These are phyloP conservation scores for Paracentrotus lividus DNA, from an alignment of 53 echinoderm and acorn worm genomes.

Conservation along the genomic window DNA sequence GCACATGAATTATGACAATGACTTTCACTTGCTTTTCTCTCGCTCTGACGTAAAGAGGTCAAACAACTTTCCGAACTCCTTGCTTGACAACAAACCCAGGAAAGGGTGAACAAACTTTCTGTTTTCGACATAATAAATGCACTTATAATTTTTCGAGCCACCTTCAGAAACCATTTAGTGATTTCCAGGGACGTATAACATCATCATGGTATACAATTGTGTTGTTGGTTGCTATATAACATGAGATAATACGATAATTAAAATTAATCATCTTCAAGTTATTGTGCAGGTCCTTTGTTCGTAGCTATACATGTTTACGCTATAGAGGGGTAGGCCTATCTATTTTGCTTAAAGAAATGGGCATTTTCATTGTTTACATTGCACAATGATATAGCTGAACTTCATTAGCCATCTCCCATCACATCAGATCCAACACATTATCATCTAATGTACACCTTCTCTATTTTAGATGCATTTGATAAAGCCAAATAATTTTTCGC, in stretches of 20 bases:
- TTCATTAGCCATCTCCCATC: too few relatives aligned
- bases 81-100: neutral
- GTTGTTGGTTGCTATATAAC: too few relatives aligned
- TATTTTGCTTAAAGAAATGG: neutral
- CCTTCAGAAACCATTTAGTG: too few relatives aligned
- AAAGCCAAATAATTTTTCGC: too few relatives aligned
- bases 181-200: too few relatives aligned
- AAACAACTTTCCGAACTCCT: neutral
- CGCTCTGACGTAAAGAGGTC: neutral
- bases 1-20: neutral
- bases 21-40: constrained; percentile 1
- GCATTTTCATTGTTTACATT: neutral
- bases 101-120: constrained; percentile 18
- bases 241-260: neutral
- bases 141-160: too few relatives aligned
- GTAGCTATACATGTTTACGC: too few relatives aligned
- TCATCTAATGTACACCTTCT: too few relatives aligned
- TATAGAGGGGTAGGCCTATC: neutral
- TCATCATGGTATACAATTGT: constrained; percentile 5
- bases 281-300: constrained; percentile 28
- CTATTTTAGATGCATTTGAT: too few relatives aligned
- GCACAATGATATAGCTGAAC: too few relatives aligned
- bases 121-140: neutral
- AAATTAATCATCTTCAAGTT: neutral
- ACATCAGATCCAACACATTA: neutral